Evolutionary conservation across 2,113 vertebrate genomes (phyloP).

Genomic region (Chionis minor): DNA sequence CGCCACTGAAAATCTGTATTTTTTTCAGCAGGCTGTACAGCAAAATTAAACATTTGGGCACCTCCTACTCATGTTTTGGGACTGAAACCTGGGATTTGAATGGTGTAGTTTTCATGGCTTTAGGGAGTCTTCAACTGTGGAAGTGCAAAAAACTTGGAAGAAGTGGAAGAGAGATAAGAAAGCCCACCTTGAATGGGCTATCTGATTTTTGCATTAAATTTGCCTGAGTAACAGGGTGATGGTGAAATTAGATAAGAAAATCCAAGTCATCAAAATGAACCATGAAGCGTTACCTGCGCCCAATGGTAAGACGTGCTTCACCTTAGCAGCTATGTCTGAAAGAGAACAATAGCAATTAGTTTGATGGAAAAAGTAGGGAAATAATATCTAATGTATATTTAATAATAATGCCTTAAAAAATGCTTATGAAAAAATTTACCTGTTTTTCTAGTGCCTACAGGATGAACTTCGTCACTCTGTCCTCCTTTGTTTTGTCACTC

Average conservation of each 20-base stretch:
- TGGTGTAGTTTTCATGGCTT: background rate
- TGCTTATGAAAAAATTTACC: background rate
- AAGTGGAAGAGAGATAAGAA: background rate
- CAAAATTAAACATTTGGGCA: background rate
- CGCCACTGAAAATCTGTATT: background rate
- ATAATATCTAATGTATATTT: background rate
- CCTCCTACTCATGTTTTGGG: background rate
- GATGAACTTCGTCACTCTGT: background rate
- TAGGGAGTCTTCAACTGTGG: background rate
- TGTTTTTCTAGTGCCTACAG: background rate
- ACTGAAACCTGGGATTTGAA: background rate
- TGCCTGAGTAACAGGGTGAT: background rate
- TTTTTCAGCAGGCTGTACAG: background rate
- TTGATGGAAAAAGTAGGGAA: background rate
- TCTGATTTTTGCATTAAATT: background rate
- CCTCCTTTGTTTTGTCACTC: background rate
- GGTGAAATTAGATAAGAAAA: background rate
- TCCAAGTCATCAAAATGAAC: background rate
- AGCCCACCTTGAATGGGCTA: accelerated
- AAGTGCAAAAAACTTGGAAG: background rate
- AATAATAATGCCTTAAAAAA: background rate
- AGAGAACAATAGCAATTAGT: background rate
- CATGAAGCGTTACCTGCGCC: accelerated
- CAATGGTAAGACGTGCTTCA: background rate
- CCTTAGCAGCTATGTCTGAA: background rate